A percentile compares a stretch with the other conserved stretches of the same genome.
These are phyloP conservation scores for Carpatolechia fugitivella DNA, from an alignment of 2,888 invertebrate species.

Conservation along the genomic window DNA sequence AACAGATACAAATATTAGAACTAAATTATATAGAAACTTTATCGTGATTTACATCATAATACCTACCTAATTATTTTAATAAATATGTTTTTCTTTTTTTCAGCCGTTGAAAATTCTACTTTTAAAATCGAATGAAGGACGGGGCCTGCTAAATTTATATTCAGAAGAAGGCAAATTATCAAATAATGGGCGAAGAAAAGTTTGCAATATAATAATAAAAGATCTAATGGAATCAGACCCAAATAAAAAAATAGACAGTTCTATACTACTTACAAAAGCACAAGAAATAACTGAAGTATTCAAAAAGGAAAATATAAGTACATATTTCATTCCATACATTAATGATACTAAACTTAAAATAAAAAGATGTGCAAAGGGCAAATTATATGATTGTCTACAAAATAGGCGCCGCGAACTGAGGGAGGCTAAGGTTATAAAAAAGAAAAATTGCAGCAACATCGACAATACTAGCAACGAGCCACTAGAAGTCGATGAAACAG, in stretches of 20 bases:
- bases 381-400: constrained; percentile 10
- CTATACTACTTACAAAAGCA: constrained; percentile 14
- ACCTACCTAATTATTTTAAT: too few species aligned
- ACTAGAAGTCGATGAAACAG: constrained; percentile 2
- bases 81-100: too few species aligned
- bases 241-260: constrained; percentile 14
- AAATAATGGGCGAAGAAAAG: constrained; percentile 14
- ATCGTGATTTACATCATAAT: too few species aligned
- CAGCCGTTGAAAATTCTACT: neutral
- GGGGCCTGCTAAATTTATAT: constrained; percentile 15
- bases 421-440: constrained; percentile 13
- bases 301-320: constrained; percentile 16
- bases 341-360: constrained; percentile 17
- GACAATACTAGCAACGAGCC: constrained; percentile 2
- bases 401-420: constrained; percentile 13
- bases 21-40: too few species aligned
- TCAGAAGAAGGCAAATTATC: constrained; percentile 14
- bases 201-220: constrained; percentile 9
- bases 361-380: constrained; percentile 11
- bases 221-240: constrained; percentile 15
- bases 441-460: constrained; percentile 10
- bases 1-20: too few species aligned
- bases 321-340: constrained; percentile 17
- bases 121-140: constrained; percentile 14
- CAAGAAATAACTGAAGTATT: constrained; percentile 14